Conservation (phyloP, 2,888 invertebrate species). For the Perizoma flavofasciatum region DNA sequence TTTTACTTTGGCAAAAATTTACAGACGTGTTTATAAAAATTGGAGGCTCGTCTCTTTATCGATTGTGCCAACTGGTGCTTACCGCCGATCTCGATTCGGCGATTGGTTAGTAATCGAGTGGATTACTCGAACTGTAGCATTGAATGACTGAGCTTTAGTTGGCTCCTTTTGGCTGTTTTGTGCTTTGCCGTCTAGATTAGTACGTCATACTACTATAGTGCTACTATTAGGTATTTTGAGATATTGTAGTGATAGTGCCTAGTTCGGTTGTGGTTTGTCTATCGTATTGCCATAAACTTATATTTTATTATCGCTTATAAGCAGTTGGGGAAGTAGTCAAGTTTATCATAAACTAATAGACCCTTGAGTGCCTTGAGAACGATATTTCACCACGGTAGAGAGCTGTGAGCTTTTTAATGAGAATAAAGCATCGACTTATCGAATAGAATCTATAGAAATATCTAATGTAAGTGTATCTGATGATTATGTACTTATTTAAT, state of each 20-base stretch:
- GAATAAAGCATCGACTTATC: neutral
- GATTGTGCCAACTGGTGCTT: slow-evolving; percentile 83
- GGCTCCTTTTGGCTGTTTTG: slow-evolving; percentile 44
- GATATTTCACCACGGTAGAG: neutral
- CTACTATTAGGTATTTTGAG: slow-evolving; percentile 20
- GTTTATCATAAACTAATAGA: slow-evolving; percentile 7
- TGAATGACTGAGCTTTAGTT: slow-evolving; percentile 50
- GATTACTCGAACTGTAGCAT: slow-evolving; percentile 59
- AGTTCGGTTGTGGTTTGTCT: slow-evolving; percentile 12
- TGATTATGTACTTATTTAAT: no score
- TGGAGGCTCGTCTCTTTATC: slow-evolving; percentile 68
- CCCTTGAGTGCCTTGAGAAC: neutral
- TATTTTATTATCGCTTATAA: slow-evolving; percentile 11
- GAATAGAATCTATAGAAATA: no score
- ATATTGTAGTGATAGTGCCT: slow-evolving; percentile 14
- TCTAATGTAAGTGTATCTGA: no score
- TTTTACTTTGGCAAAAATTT: slow-evolving; percentile 46
- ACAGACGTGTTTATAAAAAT: slow-evolving; percentile 61
- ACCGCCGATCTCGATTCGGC: slow-evolving; percentile 75
- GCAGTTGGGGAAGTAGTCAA: slow-evolving; percentile 4
- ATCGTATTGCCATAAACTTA: slow-evolving; percentile 2
- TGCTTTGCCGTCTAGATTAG: slow-evolving; percentile 34
- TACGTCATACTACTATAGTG: slow-evolving; percentile 39
- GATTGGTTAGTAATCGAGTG: slow-evolving; percentile 68
- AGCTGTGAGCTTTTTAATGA: neutral